These are phyloP conservation scores for Acleris holmiana DNA, from an alignment of 2,888 invertebrate genomes.

Conservation along the genomic window DNA sequence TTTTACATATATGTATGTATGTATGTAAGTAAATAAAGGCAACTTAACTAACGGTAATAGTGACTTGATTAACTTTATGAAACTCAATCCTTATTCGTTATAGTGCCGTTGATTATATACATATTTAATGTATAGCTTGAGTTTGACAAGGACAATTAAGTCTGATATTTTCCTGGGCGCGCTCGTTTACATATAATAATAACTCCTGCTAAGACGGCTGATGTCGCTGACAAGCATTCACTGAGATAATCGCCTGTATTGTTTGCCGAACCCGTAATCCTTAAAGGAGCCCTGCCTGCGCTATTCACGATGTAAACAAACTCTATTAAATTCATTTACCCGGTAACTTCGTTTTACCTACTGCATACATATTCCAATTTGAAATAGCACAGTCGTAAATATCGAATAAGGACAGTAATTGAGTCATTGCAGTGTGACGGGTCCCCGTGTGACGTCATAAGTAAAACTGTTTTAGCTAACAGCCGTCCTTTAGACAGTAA, in stretches of 20 bases:
- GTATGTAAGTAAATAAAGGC: too few relatives aligned
- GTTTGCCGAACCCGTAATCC: conserved; percentile 70
- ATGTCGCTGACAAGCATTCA: conserved; percentile 72
- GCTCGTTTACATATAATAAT: conserved; percentile 72
- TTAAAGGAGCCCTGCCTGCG: conserved; percentile 68
- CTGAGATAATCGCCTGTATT: conserved; percentile 72
- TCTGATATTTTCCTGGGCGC: conserved; percentile 51
- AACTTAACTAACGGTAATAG: too few relatives aligned
- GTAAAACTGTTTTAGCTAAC: conserved; percentile 40
- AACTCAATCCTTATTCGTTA: too few relatives aligned
- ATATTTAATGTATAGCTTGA: conserved; percentile 44
- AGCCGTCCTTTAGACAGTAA: conserved; percentile 51
- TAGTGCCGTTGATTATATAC: too few relatives aligned
- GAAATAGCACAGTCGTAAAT: conserved; percentile 25
- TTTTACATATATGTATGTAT: too few relatives aligned
- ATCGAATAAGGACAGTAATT: conserved; percentile 32
- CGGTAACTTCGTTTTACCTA: conserved; percentile 45
- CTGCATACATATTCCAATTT: conserved; percentile 4
- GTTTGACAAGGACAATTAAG: conserved; percentile 62
- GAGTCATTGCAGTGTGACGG: conserved; percentile 33
- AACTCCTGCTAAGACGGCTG: conserved; percentile 53
- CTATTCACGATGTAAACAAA: conserved; percentile 63
- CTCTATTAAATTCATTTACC: conserved; percentile 68
- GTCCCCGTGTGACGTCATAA: conserved; percentile 36
- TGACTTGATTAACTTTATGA: too few relatives aligned